phyloP scores from a whole-genome alignment of 2,797 vertebrate species.

The Masticophis lateralis region DNA sequence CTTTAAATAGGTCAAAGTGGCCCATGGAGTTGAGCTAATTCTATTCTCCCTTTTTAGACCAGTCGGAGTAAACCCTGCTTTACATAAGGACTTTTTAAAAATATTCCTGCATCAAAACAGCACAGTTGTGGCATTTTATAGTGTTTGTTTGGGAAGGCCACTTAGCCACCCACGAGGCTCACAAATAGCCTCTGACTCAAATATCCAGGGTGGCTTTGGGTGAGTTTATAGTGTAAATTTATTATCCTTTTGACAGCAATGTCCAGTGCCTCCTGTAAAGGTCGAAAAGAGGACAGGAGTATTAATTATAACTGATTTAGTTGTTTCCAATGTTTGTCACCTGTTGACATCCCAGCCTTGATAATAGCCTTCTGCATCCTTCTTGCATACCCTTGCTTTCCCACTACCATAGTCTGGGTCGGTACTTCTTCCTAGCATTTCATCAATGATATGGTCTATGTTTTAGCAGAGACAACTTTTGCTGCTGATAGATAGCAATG shows the following conservation, averaged over 20 bases:
- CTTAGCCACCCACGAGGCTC: slow-evolving; percentile 44
- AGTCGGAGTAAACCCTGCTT: neutral
- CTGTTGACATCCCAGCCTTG: neutral
- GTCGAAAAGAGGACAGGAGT: neutral
- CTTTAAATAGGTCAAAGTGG: neutral
- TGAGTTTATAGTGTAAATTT: slow-evolving; percentile 19
- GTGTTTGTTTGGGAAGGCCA: neutral
- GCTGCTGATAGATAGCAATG: neutral
- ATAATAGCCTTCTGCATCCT: neutral
- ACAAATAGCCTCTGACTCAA: slow-evolving; percentile 63
- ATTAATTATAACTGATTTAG: neutral
- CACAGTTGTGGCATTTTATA: neutral
- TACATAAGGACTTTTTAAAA: neutral
- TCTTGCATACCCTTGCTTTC: neutral
- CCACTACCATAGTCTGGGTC: neutral
- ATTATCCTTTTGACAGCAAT: slow-evolving; percentile 40
- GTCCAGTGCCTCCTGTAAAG: slow-evolving; percentile 17
- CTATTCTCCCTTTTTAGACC: neutral
- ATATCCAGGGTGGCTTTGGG: slow-evolving; percentile 28
- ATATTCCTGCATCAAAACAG: neutral
- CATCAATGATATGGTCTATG: neutral
- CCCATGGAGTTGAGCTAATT: neutral
- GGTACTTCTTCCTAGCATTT: too few relatives aligned
- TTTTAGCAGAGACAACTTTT: neutral
- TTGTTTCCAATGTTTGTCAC: slow-evolving; percentile 13